Percentiles rank a stretch among this genome's conserved stretches.
Conservation (phyloP, 2,797 vertebrate species). For the Spondyliosoma cantharus region DNA sequence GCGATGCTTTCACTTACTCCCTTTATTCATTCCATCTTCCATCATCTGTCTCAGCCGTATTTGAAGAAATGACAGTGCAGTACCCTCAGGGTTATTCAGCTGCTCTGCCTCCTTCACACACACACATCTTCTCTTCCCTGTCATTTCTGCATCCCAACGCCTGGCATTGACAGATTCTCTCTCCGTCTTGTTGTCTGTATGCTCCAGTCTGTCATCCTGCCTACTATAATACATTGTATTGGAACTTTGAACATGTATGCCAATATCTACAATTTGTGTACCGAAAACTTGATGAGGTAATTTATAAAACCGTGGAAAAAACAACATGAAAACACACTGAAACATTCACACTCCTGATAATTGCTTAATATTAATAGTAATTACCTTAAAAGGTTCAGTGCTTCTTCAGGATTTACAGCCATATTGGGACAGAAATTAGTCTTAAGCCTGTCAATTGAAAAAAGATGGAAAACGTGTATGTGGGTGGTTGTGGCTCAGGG, state of each 20-base stretch:
- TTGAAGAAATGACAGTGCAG: slow-evolving; percentile 55
- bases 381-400: neutral
- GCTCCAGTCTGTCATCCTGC: neutral
- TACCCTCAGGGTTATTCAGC: slow-evolving; percentile 47
- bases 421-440: too few relatives aligned
- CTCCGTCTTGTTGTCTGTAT: slow-evolving; percentile 10
- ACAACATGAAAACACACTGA: too few relatives aligned
- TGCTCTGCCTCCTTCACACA: slow-evolving; percentile 24
- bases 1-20: slow-evolving; percentile 47
- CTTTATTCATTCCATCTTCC: slow-evolving; percentile 52
- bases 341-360: neutral
- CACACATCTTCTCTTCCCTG: neutral
- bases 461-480: too few relatives aligned
- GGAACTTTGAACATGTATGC: neutral
- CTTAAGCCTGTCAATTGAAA: too few relatives aligned
- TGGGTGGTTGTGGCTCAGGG: too few relatives aligned
- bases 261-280: neutral
- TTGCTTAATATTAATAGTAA: neutral
- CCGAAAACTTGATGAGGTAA: neutral
- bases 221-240: neutral
- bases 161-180: slow-evolving; percentile 18
- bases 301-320: too few relatives aligned
- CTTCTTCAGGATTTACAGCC: too few relatives aligned
- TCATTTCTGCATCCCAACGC: neutral
- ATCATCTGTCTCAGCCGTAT: slow-evolving; percentile 54